Evolutionary conservation across 2,888 invertebrate genomes (phyloP), one percentile per base, ranked within the genome.

Genomic region (Andricus quercusramuli): DNA sequence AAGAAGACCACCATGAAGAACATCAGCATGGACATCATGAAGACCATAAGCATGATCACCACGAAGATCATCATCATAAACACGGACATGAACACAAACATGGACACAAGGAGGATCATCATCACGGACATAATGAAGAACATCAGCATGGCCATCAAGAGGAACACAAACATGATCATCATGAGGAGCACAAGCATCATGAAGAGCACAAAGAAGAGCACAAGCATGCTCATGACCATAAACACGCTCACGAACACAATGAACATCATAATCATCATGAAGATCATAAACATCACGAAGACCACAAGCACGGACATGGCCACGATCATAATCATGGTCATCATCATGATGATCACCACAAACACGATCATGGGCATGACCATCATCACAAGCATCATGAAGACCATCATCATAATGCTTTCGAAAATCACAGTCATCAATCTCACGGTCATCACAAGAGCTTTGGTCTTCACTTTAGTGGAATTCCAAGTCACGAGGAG

Each of bases 81-180:
- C 90, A 90, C 56, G 85, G 86, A 4, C 86, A 89, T 29, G 86
- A 86, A 11, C 84, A 86, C 5, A 86, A 89, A 9, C 85, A 90
- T 25, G 86, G 81, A 6, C 90, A 90, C 80, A 82, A 88, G 5
- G 83, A 88, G 29, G 83, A 87, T 0, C 89, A 89, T 56, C 83
- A 85, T 11, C 85, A 88, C 56, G 80, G 86, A 20, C 89, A 90
- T 51, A 80, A 86, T 17, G 84, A 85, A 68, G 85, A 87, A 8
- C 90, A 90, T 76, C 88, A 90, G 13, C 90, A 90, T 56, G 83
- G 82, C 0, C 89, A 90, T 25, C 86, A 89, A 9, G 86, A 90
- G 65, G 88, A 89, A 13, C 90, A 90, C 51, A 88, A 90, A 37
- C 88, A 90, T 44, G 83, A 82, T 0, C 89, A 90, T 29, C 85